Conservation (phyloP, 2,797 vertebrate species). For the Semotilus atromaculatus region DNA sequence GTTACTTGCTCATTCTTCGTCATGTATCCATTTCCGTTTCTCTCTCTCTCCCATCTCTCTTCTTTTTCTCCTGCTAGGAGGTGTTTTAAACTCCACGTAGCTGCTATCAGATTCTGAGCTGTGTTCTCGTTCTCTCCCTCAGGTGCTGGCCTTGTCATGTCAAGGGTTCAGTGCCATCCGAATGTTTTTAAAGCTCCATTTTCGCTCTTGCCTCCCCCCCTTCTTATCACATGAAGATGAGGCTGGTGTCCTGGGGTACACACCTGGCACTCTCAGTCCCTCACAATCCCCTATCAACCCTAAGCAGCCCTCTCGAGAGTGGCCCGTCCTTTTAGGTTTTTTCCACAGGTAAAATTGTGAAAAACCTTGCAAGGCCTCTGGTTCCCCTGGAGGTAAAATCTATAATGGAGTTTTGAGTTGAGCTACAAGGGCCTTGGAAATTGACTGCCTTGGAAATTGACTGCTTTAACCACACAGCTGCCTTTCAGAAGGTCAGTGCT, state of each 20-base stretch:
- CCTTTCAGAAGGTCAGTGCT: slow-evolving; percentile 78
- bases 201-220: slow-evolving; percentile 82
- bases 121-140: slow-evolving; percentile 69
- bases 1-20: slow-evolving; percentile 25
- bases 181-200: slow-evolving; percentile 90
- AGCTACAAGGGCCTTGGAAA: slow-evolving; percentile 81
- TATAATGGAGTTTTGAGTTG: slow-evolving; percentile 82
- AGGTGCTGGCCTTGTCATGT: slow-evolving; percentile 79
- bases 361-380: slow-evolving; percentile 79
- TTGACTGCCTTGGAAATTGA: slow-evolving; percentile 82
- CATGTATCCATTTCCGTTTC: background rate
- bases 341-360: slow-evolving; percentile 84
- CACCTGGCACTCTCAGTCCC: slow-evolving; percentile 78
- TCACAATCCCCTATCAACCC: slow-evolving; percentile 73
- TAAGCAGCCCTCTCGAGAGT: slow-evolving; percentile 69
- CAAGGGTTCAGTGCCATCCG: slow-evolving; percentile 83
- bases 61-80: slow-evolving; percentile 34
- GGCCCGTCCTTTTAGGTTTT: slow-evolving; percentile 82
- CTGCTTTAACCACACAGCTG: slow-evolving; percentile 80
- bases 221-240: slow-evolving; percentile 88
- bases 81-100: slow-evolving; percentile 33
- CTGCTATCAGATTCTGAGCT: slow-evolving; percentile 75
- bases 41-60: background rate
- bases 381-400: slow-evolving; percentile 84
- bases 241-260: slow-evolving; percentile 85